Evolutionary conservation across 2,888 invertebrate species (phyloP).

Genomic region (Lagria hirta): DNA sequence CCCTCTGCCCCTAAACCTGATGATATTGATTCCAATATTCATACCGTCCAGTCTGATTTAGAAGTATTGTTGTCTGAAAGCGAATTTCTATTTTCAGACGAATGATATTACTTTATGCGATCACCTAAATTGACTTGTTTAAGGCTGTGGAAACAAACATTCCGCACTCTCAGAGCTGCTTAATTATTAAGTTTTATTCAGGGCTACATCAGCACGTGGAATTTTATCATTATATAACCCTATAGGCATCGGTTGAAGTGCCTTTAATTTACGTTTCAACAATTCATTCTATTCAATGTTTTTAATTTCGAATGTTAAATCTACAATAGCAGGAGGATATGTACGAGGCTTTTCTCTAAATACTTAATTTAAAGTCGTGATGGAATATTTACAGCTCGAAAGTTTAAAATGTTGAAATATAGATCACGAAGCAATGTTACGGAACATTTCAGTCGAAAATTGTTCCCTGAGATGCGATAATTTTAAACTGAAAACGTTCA

Average conservation of each 20-base stretch:
- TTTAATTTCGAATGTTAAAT: background rate
- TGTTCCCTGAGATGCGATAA: too few relatives aligned
- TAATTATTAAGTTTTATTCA: conserved; percentile 22
- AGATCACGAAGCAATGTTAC: too few relatives aligned
- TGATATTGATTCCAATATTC: conserved; percentile 60
- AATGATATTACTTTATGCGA: conserved; percentile 46
- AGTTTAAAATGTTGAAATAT: too few relatives aligned
- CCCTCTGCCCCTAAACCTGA: conserved; percentile 35
- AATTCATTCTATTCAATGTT: background rate
- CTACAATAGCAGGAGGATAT: too few relatives aligned
- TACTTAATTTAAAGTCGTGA: too few relatives aligned
- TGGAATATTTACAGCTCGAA: too few relatives aligned
- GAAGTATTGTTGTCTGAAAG: conserved; percentile 63
- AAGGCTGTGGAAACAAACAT: conserved; percentile 37
- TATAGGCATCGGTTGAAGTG: conserved; percentile 3
- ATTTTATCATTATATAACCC: too few relatives aligned
- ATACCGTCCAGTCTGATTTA: conserved; percentile 64
- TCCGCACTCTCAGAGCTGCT: conserved; percentile 41
- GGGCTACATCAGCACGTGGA: conserved; percentile 5
- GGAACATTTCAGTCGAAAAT: too few relatives aligned
- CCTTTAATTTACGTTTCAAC: background rate
- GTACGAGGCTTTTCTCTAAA: too few relatives aligned
- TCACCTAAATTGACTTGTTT: conserved; percentile 23
- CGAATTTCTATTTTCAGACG: conserved; percentile 59
- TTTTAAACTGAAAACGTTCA: too few relatives aligned